Base-by-base conservation (phyloP, 2,113 vertebrate species). In the Progne subis region DNA sequence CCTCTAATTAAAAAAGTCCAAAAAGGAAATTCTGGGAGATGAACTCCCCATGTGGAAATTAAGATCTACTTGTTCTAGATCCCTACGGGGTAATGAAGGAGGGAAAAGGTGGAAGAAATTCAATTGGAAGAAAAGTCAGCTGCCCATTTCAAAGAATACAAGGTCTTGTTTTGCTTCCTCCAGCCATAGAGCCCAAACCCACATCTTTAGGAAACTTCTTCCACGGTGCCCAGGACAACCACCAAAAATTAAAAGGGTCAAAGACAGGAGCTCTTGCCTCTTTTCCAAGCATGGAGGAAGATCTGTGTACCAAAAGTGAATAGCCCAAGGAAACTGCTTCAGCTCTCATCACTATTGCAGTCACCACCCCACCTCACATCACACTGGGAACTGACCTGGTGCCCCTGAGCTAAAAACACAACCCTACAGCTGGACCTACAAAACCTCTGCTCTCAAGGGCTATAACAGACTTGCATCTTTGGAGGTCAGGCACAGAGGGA, bases 11-110 rank as follows among this genome's bases (percentile, higher is more conserved):
- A 89, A 94, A 60, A 87, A 70, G 41, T 77, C 39, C 43, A 91
- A 82, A 47, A 90, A 94, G 75, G 82, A 96, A 96, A 90, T 90
- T 78, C 90, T 95, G 82, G 68, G 56, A 95, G 82, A 90, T 84
- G 76, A 96, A 94, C 59, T 92, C 76, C 88, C 39, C 34, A 52
- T 21, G 34, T 88, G 63, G 82, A 90, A 80, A 93, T 75, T 60
- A 92, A 95, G 76, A 88, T 70, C 85, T 75, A 55, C 71, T 88
- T 78, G 71, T 6, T 12, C 37, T 52, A 90, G 52, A 92, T 88
- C 88, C 60, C 71, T 49, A 21, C 8, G 60, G 94, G 41, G 86
- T 32, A 94, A 94, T 37, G 56, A 67, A 93, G 60, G 44, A 94
- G 80, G 32, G 37, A 75, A 93, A 92, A 83, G 39, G 56, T 81